Base-by-base conservation (phyloP, 2,113 vertebrate species). In the Indicator maculatus region DNA sequence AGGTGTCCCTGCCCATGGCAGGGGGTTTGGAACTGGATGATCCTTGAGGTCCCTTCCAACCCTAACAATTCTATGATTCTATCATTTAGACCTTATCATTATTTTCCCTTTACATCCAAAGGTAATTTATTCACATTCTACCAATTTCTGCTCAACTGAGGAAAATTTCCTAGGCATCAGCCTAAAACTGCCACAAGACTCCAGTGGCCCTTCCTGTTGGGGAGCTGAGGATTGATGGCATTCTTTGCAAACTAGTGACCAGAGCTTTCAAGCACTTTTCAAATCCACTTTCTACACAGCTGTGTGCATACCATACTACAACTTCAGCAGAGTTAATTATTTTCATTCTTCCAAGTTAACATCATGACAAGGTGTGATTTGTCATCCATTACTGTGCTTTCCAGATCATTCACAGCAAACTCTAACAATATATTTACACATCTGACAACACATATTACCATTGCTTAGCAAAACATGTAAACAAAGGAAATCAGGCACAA, bases 391-490 rank as follows among this genome's bases (percentile, higher is more conserved):
- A 88, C 18, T 18, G 31, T 41, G 53, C 9, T 84, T 86, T 69
- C 72, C 67, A 20, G 59, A 58, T 52, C 79, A 69, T n/a, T 92
- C 24, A 28, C 36, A 76, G 56, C 2, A 11, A 71, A 79, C 76
- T 58, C 82, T 83, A 82, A 31, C 63, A 72, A 73, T 67, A 36
- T 84, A 52, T 92, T 92, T 85, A 87, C 66, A 28, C n/a, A 55
- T 73, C 63, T 89, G 74, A 56, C 74, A 80, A 89, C 84, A 89
- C 87, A 91, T 79, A 85, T 90, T 83, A 66, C 0, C 0, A 88
- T 63, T 93, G 41, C 77, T 88, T 91, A 87, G 6, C 15, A 83
- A 95, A 91, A 91, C 59, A 76, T 5, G 60, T 66, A 90, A 95
- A 93, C 65, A 92, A 89, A 91, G 45, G 1, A 91, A 91, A 84